Evolutionary conservation across 2,113 vertebrate genomes (phyloP).

Genomic region (Acinonyx jubatus): DNA sequence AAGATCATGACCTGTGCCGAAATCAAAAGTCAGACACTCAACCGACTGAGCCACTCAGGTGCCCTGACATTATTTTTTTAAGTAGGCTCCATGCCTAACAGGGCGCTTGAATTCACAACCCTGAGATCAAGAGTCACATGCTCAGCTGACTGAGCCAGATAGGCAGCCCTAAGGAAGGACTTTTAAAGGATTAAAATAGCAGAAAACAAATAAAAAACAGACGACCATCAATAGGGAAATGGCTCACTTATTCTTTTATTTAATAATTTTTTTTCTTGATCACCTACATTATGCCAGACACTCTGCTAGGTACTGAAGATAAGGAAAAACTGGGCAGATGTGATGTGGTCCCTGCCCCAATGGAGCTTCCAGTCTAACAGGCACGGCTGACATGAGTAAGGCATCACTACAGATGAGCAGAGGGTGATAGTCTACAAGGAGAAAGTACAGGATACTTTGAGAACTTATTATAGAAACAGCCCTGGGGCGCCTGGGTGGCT

Average conservation of each 20-base stretch:
- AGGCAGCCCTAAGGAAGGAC: background rate
- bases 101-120: background rate
- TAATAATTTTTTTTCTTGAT: background rate
- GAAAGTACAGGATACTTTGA: background rate
- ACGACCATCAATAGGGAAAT: background rate
- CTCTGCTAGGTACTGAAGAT: background rate
- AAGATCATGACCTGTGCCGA: no score
- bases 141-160: background rate
- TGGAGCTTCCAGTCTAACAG: no score
- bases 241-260: background rate
- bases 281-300: background rate
- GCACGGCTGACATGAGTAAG: background rate
- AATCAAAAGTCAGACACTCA: no score
- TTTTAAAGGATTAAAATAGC: background rate
- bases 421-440: background rate
- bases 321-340: background rate
- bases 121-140: background rate
- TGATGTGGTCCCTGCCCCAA: accelerated
- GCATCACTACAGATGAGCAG: background rate
- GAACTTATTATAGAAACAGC: background rate
- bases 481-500: no score
- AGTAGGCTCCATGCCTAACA: background rate
- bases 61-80: background rate
- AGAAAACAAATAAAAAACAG: background rate
- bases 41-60: no score